phyloP scores from a whole-genome alignment of 2,113 vertebrate genomes.

The Nannospalax galili region DNA sequence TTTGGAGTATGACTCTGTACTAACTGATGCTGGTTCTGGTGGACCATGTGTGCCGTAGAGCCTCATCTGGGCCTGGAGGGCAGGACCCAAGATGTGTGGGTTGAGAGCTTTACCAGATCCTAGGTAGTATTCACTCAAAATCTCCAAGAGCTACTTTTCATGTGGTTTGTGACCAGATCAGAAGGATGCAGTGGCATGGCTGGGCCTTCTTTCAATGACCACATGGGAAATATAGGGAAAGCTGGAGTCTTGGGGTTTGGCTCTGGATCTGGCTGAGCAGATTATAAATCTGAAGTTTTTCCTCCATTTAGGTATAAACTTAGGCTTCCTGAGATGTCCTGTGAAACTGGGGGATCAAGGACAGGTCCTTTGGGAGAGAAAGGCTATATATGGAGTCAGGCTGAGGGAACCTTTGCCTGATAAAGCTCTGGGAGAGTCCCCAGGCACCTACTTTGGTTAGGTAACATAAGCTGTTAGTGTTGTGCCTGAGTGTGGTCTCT shows the following conservation, averaged over 20 bases:
- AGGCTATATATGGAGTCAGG: neutral
- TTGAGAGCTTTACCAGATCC: neutral
- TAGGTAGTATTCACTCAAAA: neutral
- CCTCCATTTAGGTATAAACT: neutral
- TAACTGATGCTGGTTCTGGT: fast-evolving
- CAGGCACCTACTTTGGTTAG: neutral
- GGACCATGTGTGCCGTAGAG: neutral
- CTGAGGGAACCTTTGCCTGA: neutral
- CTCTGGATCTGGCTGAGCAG: neutral
- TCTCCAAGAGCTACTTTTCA: neutral
- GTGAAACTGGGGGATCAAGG: neutral
- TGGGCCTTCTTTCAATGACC: neutral
- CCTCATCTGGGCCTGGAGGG: neutral
- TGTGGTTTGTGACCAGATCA: neutral
- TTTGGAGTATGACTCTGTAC: neutral
- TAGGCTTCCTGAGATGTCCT: neutral
- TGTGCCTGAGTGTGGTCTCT: neutral
- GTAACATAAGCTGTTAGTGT: neutral
- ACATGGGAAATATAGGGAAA: neutral
- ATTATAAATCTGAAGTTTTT: neutral
- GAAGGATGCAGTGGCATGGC: neutral
- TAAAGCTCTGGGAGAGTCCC: neutral
- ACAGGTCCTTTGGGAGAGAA: neutral
- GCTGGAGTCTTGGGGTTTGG: neutral
- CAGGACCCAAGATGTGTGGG: neutral